These are phyloP conservation scores for Sweltsa coloradensis DNA, from an alignment of 1,140 invertebrate species.

Conservation along the genomic window DNA sequence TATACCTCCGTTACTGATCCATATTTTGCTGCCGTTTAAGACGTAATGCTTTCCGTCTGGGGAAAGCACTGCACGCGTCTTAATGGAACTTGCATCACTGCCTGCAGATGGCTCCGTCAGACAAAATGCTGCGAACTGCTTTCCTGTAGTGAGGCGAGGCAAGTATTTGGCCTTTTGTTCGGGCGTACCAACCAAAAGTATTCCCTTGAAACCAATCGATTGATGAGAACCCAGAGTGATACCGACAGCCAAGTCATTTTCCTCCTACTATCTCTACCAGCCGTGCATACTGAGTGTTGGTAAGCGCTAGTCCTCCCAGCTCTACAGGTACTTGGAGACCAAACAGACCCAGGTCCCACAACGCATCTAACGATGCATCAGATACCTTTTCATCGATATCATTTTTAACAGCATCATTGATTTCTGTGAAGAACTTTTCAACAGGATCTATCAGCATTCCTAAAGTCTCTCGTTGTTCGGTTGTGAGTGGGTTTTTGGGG, in stretches of 20 bases:
- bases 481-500: conserved; percentile 58
- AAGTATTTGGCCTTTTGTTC: conserved; percentile 88
- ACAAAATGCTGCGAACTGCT: conserved; percentile 85
- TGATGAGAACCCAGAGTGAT: conserved; percentile 84
- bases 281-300: conserved; percentile 88
- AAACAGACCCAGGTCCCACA: conserved; percentile 90
- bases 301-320: conserved; percentile 67
- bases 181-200: conserved; percentile 78
- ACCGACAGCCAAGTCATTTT: conserved; percentile 76
- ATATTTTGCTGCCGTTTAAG: conserved; percentile 96
- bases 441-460: conserved; percentile 73
- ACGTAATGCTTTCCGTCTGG: conserved; percentile 85
- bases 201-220: conserved; percentile 90
- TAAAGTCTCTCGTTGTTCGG: conserved; percentile 78
- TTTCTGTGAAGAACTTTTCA: conserved; percentile 77
- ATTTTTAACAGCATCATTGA: conserved; percentile 66
- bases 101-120: conserved; percentile 94
- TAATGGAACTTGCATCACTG: conserved; percentile 83
- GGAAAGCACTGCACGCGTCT: conserved; percentile 68
- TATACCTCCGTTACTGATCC: conserved; percentile 97
- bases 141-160: conserved; percentile 71
- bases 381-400: conserved; percentile 54
- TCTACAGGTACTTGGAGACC: conserved; percentile 78
- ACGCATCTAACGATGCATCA: conserved; percentile 50
- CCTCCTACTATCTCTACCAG: conserved; percentile 83